These are phyloP conservation scores for Linurgus olivaceus DNA, from an alignment of 2,797 vertebrate genomes.

Conservation along the genomic window DNA sequence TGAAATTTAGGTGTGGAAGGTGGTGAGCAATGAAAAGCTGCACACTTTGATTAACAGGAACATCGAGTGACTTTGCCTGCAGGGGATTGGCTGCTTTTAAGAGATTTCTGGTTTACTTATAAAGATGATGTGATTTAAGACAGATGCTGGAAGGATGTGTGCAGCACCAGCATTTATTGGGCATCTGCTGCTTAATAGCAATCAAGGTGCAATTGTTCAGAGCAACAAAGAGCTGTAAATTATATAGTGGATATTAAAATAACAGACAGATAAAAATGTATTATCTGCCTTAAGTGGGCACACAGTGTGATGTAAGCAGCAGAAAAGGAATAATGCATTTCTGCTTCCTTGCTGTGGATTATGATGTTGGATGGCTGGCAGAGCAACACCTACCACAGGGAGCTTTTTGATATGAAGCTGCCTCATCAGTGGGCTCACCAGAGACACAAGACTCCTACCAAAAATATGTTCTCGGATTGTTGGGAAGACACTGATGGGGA, in stretches of 20 bases:
- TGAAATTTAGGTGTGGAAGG: background rate
- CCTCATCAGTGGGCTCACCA: background rate
- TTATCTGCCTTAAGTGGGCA: background rate
- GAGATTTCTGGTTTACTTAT: background rate
- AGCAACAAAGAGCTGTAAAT: conserved; percentile 30
- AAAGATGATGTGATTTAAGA: background rate
- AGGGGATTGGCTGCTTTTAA: background rate
- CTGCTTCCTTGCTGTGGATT: background rate
- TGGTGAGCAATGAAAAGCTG: background rate
- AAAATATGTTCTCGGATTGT: background rate
- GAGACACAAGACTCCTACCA: background rate
- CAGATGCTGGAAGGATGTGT: background rate
- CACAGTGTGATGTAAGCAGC: background rate
- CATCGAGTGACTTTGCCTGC: background rate
- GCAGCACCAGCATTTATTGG: background rate
- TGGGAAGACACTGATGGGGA: background rate
- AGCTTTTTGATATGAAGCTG: background rate
- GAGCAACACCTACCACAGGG: background rate
- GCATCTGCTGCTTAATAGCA: conserved; percentile 16
- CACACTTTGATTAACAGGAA: background rate
- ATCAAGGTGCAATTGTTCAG: conserved; percentile 11
- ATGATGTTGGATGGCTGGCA: background rate
- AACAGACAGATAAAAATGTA: background rate
- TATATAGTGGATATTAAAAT: background rate
- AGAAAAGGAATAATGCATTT: background rate